Evolutionary conservation across 35 echinoderm and acorn worm genomes (phyloP).

Genomic region (Heliocidaris erythrogramma): DNA sequence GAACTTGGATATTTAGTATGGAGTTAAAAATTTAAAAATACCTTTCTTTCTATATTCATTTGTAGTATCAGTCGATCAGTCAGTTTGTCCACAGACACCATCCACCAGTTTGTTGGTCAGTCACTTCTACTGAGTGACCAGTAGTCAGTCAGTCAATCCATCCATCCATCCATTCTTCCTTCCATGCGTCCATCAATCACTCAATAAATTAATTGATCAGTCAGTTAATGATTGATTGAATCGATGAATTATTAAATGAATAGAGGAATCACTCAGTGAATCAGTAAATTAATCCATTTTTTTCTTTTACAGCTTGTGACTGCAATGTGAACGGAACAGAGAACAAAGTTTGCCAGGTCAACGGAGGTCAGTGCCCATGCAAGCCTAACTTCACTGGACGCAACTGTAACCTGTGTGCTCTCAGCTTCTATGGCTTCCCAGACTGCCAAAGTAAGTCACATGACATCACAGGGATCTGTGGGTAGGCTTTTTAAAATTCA

Average conservation of each 20-base stretch:
- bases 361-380: constrained; percentile 96
- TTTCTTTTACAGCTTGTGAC: constrained; percentile 78
- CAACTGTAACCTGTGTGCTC: constrained; percentile 91
- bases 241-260: too few species aligned
- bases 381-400: constrained; percentile 82
- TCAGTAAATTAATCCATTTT: background rate
- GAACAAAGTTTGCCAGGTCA: constrained; percentile 80
- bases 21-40: background rate
- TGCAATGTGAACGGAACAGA: constrained; percentile 90
- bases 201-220: too few species aligned
- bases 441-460: constrained; percentile 81
- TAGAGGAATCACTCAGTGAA: background rate
- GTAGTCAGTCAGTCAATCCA: too few species aligned
- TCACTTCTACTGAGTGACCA: too few species aligned
- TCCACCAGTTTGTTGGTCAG: too few species aligned
- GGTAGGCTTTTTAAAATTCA: background rate
- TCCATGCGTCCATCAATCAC: too few species aligned
- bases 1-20: too few species aligned
- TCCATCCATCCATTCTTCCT: too few species aligned
- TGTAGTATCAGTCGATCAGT: too few species aligned
- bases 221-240: too few species aligned
- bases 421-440: constrained; percentile 90
- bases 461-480: background rate
- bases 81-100: too few species aligned
- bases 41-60: background rate